These are phyloP conservation scores for Panorpa germanica DNA, from an alignment of 2,888 invertebrate species.

Conservation along the genomic window DNA sequence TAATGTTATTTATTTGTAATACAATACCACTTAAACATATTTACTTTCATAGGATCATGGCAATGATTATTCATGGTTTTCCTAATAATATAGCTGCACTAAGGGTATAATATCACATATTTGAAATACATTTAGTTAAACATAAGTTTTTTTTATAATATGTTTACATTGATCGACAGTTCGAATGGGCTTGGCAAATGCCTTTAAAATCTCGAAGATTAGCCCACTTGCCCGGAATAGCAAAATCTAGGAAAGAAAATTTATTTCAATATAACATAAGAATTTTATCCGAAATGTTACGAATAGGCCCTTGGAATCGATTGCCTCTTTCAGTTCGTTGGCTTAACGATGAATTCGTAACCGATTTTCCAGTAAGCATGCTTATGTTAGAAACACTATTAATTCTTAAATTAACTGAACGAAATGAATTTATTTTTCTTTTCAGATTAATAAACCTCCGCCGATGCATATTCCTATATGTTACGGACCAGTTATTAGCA, in stretches of 20 bases:
- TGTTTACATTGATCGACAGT: slow-evolving; percentile 24
- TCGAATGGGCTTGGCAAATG: slow-evolving; percentile 99
- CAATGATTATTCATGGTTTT: slow-evolving; percentile 86
- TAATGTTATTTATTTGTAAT: too few relatives aligned
- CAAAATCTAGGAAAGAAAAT: slow-evolving; percentile 48
- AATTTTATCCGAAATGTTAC: slow-evolving; percentile 66
- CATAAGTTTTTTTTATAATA: slow-evolving; percentile 7
- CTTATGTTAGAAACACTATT: slow-evolving; percentile 12
- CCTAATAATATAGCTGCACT: slow-evolving; percentile 83
- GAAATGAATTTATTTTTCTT: slow-evolving; percentile 9
- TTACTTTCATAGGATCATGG: slow-evolving; percentile 65
- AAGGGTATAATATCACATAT: slow-evolving; percentile 22
- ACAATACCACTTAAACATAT: too few relatives aligned
- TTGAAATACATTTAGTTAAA: slow-evolving; percentile 10
- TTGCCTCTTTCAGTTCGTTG: slow-evolving; percentile 73
- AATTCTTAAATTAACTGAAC: slow-evolving; percentile 2
- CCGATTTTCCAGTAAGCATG: slow-evolving; percentile 38
- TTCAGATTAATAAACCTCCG: slow-evolving; percentile 28
- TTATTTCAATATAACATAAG: slow-evolving; percentile 56
- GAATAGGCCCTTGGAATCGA: slow-evolving; percentile 71
- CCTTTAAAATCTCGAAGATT: slow-evolving; percentile 67
- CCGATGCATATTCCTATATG: slow-evolving; percentile 69
- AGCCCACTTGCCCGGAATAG: slow-evolving; percentile 30
- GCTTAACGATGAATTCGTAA: slow-evolving; percentile 55
- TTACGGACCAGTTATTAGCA: slow-evolving; percentile 51